Evolutionary conservation across 2,888 invertebrate genomes (phyloP).

Genomic region (Rosalia funebris): DNA sequence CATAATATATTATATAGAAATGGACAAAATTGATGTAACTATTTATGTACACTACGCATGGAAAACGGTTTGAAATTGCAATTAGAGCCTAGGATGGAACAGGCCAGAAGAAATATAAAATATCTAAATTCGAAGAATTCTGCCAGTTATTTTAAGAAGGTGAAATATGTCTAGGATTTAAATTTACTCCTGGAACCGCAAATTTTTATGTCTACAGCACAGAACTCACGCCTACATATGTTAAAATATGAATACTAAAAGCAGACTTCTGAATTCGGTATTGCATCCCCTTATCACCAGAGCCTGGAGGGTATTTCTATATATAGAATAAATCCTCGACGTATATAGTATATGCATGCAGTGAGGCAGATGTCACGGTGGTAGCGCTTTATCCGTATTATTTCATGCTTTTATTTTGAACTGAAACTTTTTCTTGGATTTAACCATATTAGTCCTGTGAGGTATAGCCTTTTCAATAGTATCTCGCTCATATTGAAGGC

Average conservation of each 20-base stretch:
- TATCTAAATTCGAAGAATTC: background rate
- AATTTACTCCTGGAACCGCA: slow-evolving; percentile 3
- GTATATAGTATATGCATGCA: background rate
- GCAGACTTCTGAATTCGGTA: slow-evolving; percentile 4
- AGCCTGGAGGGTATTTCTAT: slow-evolving; percentile 16
- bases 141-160: background rate
- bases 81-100: too few species aligned
- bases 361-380: background rate
- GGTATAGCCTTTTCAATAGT: too few species aligned
- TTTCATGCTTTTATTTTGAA: background rate
- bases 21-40: too few species aligned
- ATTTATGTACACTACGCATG: too few species aligned
- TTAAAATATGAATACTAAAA: slow-evolving; percentile 27
- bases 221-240: slow-evolving; percentile 1
- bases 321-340: slow-evolving; percentile 1
- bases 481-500: too few species aligned
- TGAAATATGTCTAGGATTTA: slow-evolving; percentile 22
- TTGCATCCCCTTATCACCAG: slow-evolving; percentile 18
- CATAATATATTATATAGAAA: too few species aligned
- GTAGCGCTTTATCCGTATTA: slow-evolving; percentile 5
- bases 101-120: background rate
- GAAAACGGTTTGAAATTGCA: too few species aligned
- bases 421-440: slow-evolving; percentile 7
- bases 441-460: background rate
- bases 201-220: slow-evolving; percentile 17